These are phyloP conservation scores for Pomatorhinus ruficollis DNA, from an alignment of 2,113 vertebrate genomes.

Conservation along the genomic window DNA sequence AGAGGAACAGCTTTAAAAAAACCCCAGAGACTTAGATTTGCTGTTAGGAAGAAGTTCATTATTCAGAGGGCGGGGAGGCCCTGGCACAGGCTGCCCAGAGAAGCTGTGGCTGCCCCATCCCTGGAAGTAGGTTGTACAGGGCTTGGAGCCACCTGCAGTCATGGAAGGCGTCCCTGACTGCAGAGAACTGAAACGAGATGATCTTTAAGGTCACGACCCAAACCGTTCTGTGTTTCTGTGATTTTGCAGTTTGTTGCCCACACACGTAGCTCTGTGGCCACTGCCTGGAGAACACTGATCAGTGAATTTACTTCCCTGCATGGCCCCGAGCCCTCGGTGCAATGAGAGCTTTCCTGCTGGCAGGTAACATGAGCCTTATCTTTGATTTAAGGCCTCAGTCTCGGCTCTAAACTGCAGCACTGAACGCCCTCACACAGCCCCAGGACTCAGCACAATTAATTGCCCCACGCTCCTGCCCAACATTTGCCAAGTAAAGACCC, in stretches of 20 bases:
- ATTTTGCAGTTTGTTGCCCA: background rate
- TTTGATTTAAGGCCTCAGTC: background rate
- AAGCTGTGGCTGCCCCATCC: background rate
- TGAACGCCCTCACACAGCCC: background rate
- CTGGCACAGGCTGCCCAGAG: background rate
- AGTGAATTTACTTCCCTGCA: background rate
- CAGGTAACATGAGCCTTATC: background rate
- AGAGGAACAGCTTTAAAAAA: background rate
- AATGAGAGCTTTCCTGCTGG: background rate
- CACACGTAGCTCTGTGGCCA: fast-evolving
- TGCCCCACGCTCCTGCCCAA: background rate
- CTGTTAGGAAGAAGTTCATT: background rate
- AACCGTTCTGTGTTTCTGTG: background rate
- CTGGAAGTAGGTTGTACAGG: background rate
- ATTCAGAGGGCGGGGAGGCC: too few relatives aligned
- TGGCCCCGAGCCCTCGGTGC: background rate
- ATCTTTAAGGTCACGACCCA: background rate
- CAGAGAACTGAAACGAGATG: background rate
- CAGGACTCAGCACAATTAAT: background rate
- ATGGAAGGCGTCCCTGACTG: background rate
- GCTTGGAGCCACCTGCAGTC: background rate
- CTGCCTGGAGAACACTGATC: background rate
- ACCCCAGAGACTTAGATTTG: background rate
- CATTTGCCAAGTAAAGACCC: background rate
- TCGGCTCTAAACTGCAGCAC: background rate